Evolutionary conservation across 1,140 invertebrate species (phyloP).

Genomic region (Eupristina koningsbergeri): DNA sequence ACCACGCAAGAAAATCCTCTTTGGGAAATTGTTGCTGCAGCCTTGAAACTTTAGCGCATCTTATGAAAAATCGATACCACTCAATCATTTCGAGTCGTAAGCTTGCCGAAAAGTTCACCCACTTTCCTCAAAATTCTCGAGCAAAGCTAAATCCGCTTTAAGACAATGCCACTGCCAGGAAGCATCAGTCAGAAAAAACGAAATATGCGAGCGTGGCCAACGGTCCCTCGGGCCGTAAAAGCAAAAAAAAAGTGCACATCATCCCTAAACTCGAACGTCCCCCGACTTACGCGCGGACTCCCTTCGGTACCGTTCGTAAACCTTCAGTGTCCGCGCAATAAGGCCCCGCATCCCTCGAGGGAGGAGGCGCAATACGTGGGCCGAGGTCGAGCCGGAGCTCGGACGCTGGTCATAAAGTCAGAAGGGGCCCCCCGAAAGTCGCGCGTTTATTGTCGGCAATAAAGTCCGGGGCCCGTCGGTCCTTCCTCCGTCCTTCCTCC

Average conservation of each 20-base stretch:
- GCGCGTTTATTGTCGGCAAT: slow-evolving; percentile 46
- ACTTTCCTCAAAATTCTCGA: background rate
- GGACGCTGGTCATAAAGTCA: slow-evolving; percentile 37
- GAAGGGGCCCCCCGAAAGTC: background rate
- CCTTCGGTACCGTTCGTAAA: slow-evolving; percentile 22
- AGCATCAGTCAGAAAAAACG: background rate
- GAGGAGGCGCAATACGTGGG: background rate
- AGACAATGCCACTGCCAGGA: background rate
- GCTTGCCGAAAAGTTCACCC: background rate
- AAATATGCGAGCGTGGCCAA: background rate
- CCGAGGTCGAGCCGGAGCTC: too few species aligned
- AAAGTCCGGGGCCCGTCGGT: slow-evolving; percentile 17
- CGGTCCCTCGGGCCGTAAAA: background rate
- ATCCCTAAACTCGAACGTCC: background rate
- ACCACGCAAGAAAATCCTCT: background rate
- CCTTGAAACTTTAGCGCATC: too few species aligned
- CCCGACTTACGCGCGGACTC: background rate
- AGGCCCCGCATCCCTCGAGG: background rate
- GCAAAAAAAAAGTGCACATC: background rate
- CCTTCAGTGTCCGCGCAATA: slow-evolving; percentile 18
- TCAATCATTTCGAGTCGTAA: background rate
- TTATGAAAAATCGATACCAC: background rate
- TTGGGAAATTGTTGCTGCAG: background rate
- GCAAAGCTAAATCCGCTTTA: background rate
- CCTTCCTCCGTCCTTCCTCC: too few species aligned